A percentile compares a stretch with the other conserved stretches of the same genome.
phyloP scores from a whole-genome alignment of 2,888 invertebrate genomes.

The Trissoscelio sp. region DNA sequence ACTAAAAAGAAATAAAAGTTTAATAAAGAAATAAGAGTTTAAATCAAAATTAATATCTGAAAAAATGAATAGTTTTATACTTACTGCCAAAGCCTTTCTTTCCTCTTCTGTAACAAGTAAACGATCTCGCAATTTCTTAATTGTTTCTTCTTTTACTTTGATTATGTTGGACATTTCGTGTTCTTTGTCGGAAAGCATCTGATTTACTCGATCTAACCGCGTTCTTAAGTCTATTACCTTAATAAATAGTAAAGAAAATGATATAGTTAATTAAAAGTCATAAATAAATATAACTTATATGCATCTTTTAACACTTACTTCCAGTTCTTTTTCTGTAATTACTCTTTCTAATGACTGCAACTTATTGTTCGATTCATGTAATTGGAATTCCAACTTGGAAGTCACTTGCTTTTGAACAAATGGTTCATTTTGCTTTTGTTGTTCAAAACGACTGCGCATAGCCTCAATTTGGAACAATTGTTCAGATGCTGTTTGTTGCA shows the following conservation, averaged over 20 bases:
- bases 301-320: conserved; percentile 70
- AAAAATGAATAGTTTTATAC: no score
- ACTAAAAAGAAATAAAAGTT: no score
- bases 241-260: no score
- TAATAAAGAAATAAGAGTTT: no score
- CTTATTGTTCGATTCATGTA: conserved; percentile 83
- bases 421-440: conserved; percentile 90
- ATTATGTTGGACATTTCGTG: conserved; percentile 79
- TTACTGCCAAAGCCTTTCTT: no score
- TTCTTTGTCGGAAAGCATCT: conserved; percentile 82
- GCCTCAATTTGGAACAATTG: conserved; percentile 93
- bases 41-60: no score
- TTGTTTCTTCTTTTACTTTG: conserved; percentile 77
- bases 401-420: conserved; percentile 89
- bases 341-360: conserved; percentile 80
- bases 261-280: no score
- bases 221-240: conserved; percentile 81
- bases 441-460: conserved; percentile 92
- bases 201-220: conserved; percentile 82
- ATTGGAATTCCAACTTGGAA: conserved; percentile 85
- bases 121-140: conserved; percentile 80
- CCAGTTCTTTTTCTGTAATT: conserved; percentile 79
- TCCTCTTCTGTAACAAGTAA: conserved; percentile 80
- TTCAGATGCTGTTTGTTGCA: conserved; percentile 93
- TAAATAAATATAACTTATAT: no score